Percentiles rank a stretch among this genome's conserved stretches.
These are phyloP conservation scores for Nemurella pictetii DNA, from an alignment of 2,888 invertebrate species.

Conservation along the genomic window DNA sequence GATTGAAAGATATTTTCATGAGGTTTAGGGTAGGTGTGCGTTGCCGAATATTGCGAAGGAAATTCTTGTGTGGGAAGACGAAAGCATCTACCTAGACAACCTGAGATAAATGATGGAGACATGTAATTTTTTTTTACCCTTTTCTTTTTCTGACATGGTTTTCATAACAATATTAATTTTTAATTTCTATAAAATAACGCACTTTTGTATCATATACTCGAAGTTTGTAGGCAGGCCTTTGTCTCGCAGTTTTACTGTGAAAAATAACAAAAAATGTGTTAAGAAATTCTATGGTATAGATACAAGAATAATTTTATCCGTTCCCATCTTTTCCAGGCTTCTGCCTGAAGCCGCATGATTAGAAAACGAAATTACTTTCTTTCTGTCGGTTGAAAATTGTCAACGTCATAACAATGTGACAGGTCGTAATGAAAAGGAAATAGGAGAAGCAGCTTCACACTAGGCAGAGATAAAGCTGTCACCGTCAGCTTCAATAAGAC, in stretches of 20 bases:
- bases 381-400: background rate
- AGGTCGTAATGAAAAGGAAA: background rate
- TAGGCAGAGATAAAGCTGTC: slow-evolving; percentile 1
- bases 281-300: too few relatives aligned
- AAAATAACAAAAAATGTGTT: too few relatives aligned
- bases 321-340: background rate
- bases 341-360: background rate
- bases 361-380: background rate
- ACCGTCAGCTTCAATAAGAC: slow-evolving; percentile 6
- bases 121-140: too few relatives aligned
- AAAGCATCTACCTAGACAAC: too few relatives aligned
- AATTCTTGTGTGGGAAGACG: too few relatives aligned
- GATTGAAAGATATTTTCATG: background rate
- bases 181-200: too few relatives aligned
- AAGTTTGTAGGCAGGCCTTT: too few relatives aligned
- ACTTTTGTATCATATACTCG: too few relatives aligned
- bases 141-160: too few relatives aligned
- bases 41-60: background rate
- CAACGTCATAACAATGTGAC: background rate
- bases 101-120: too few relatives aligned
- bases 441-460: background rate
- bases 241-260: too few relatives aligned
- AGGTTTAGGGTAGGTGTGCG: background rate
- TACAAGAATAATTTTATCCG: background rate
- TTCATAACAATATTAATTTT: too few relatives aligned